Evolutionary conservation across 2,797 vertebrate genomes (phyloP).

Genomic region (Acanthurus leucopareius): DNA sequence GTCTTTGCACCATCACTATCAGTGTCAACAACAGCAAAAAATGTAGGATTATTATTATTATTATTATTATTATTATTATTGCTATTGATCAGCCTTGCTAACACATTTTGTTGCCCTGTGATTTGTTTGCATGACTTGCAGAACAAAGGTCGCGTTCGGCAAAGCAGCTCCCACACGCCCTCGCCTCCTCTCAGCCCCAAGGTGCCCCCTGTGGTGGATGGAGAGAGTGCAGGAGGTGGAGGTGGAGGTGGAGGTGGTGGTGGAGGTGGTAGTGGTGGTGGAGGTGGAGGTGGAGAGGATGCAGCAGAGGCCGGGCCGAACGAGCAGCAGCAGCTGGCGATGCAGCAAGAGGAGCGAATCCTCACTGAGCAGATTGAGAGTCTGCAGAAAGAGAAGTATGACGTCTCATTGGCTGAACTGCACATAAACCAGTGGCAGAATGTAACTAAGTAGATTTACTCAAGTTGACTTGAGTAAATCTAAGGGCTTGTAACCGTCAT

Average conservation of each 20-base stretch:
- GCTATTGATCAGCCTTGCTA: neutral
- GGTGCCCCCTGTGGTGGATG: slow-evolving; percentile 81
- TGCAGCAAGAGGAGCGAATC: slow-evolving; percentile 95
- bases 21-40: neutral
- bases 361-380: slow-evolving; percentile 94
- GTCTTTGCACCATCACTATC: slow-evolving; percentile 40
- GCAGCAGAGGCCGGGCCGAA: slow-evolving; percentile 79
- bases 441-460: neutral
- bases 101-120: neutral
- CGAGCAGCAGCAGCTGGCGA: slow-evolving; percentile 92
- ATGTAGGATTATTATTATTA: too few species aligned
- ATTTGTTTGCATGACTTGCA: slow-evolving; percentile 67
- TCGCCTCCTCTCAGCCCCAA: slow-evolving; percentile 88
- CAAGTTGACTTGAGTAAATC: too few species aligned
- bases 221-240: slow-evolving; percentile 76
- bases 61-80: too few species aligned
- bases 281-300: slow-evolving; percentile 73
- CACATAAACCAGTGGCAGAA: neutral
- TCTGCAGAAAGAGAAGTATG: slow-evolving; percentile 95
- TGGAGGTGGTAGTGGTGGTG: slow-evolving; percentile 31
- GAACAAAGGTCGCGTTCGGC: slow-evolving; percentile 88
- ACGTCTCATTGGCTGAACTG: neutral
- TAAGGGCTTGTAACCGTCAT: neutral
- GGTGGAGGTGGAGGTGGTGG: slow-evolving; percentile 67
- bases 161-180: slow-evolving; percentile 80